These are phyloP conservation scores for Lutjanus erythropterus DNA, from an alignment of 2,113 vertebrate genomes.

Conservation along the genomic window DNA sequence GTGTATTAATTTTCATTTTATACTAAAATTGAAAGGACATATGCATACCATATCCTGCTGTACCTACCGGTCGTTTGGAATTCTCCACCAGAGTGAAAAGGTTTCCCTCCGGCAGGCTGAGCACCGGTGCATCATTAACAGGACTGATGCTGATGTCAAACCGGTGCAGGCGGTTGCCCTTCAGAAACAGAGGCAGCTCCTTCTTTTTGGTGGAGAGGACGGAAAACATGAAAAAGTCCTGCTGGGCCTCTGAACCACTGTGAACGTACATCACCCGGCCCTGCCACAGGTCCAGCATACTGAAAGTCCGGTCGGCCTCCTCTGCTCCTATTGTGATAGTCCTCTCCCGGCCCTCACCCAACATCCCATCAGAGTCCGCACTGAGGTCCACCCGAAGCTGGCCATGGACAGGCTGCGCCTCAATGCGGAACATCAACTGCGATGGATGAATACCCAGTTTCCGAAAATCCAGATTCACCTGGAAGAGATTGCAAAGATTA, in stretches of 20 bases:
- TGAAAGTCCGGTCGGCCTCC: slow-evolving; percentile 83
- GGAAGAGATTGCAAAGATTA: slow-evolving; percentile 5
- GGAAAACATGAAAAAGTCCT: slow-evolving; percentile 89
- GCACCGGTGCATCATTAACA: slow-evolving; percentile 88
- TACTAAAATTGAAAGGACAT: neutral
- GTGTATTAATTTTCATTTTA: slow-evolving; percentile 2
- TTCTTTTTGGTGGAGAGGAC: slow-evolving; percentile 84
- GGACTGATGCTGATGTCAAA: slow-evolving; percentile 87
- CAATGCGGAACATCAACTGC: slow-evolving; percentile 88
- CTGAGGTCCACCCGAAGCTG: slow-evolving; percentile 82
- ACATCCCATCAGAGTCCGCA: slow-evolving; percentile 10
- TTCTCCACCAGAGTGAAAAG: slow-evolving; percentile 86
- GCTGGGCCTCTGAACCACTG: slow-evolving; percentile 87
- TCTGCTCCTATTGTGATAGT: slow-evolving; percentile 27
- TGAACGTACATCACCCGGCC: slow-evolving; percentile 89
- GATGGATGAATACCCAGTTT: slow-evolving; percentile 85
- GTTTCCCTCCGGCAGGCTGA: slow-evolving; percentile 87
- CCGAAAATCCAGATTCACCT: slow-evolving; percentile 86
- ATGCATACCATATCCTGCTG: neutral
- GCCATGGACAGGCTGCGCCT: slow-evolving; percentile 85
- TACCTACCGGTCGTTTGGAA: slow-evolving; percentile 83
- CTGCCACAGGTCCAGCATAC: slow-evolving; percentile 87
- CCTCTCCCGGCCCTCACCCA: slow-evolving; percentile 20
- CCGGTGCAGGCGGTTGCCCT: slow-evolving; percentile 77
- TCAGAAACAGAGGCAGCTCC: slow-evolving; percentile 77